A percentile compares a stretch with the other conserved stretches of the same genome.
These are phyloP conservation scores for Thysanoteuthis rhombus DNA, from an alignment of 2,888 invertebrate genomes.

Conservation along the genomic window DNA sequence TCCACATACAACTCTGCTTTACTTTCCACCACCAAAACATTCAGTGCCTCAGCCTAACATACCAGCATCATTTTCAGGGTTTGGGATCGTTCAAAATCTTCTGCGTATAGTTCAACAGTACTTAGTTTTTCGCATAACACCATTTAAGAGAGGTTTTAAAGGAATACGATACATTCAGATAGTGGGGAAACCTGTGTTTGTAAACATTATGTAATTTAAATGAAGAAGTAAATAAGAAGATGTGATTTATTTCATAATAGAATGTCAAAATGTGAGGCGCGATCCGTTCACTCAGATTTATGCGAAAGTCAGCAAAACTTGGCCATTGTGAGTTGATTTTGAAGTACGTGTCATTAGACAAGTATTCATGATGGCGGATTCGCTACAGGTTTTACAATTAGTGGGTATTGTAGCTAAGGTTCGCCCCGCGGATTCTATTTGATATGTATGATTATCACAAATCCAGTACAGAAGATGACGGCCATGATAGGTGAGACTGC, in stretches of 20 bases:
- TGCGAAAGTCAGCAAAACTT: not conserved
- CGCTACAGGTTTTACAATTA: not conserved
- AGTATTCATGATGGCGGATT: not conserved
- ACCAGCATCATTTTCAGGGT: too few relatives aligned
- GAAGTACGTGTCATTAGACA: not conserved
- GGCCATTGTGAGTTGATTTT: not conserved
- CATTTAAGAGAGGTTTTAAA: too few relatives aligned
- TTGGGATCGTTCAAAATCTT: too few relatives aligned
- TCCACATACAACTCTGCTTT: too few relatives aligned
- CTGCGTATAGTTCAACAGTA: too few relatives aligned
- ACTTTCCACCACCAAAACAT: too few relatives aligned
- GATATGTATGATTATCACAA: not conserved
- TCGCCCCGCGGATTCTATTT: not conserved
- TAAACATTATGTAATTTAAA: too few relatives aligned
- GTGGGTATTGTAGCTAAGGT: not conserved
- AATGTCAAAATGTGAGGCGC: not conserved
- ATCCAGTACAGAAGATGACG: not conserved
- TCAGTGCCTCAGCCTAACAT: too few relatives aligned
- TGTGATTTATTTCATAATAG: not conserved
- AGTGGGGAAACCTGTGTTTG: too few relatives aligned
- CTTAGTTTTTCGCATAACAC: too few relatives aligned
- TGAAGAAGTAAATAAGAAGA: too few relatives aligned
- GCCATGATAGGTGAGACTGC: not conserved
- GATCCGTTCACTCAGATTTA: not conserved
- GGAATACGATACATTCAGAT: too few relatives aligned